Evolutionary conservation across 2,797 vertebrate genomes (phyloP), one percentile per base, ranked within the genome.

Genomic region (Acridotheres tristis): DNA sequence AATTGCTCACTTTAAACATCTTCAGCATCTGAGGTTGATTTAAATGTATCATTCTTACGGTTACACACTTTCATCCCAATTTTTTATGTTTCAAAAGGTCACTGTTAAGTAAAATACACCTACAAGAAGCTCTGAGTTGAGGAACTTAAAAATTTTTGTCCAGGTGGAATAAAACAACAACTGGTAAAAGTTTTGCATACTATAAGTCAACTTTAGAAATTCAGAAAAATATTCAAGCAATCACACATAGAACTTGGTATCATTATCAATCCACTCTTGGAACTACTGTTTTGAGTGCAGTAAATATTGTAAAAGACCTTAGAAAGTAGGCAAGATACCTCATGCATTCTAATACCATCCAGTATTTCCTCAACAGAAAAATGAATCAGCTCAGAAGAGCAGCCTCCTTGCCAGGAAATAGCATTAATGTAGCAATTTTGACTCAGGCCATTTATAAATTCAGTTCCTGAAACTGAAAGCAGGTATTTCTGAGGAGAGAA

Each of bases 331-430:
- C 74, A 96, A 61, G 45, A 76, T 48, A 71, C 5, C 40, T 76
- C 26, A 27, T 61, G 91, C 77, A 92, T 96, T 92, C 82, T 88
- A 82, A 85, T 85, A 47, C 20, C 42, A 50, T 6, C 34, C 63
- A 72, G 45, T 45, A 79, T 83, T 93, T 93, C 76, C 58, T 86
- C 77, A 87, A 89, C 20, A 91, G 67, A 92, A 86, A 90, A 79
- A 88, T 47, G 6, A 93, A 74, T 86, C 74, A 12, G 38, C 51
- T 66, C 47, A 88, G 76, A 69, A 92, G 40, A 80, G 63, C 54
- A 87, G 57, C 36, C n/a, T 81, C 68, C 47, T 68, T 62, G 67
- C 66, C 87, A 95, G 54, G 58, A 90, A 93, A 89, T 1, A 88
- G 36, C 63, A 85, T 75, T 89, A 88, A 66, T 2, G 23, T 4